These are phyloP conservation scores for Hypanus sabinus DNA, from an alignment of 2,113 vertebrate species.

Conservation along the genomic window DNA sequence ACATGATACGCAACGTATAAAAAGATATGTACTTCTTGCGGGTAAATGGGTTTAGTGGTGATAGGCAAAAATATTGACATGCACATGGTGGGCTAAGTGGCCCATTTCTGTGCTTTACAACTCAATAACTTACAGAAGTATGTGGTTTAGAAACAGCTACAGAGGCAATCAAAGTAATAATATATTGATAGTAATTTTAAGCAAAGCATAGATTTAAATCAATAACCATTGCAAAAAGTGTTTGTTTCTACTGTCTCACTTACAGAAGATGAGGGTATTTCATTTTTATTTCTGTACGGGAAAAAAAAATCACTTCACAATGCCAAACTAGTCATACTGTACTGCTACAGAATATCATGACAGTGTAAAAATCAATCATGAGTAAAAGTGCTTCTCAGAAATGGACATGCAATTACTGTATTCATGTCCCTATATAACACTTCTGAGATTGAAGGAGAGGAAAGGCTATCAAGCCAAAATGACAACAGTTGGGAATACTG, in stretches of 20 bases:
- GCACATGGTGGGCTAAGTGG: too few species aligned
- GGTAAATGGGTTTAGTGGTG: too few species aligned
- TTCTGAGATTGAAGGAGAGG: background rate
- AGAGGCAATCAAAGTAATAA: background rate
- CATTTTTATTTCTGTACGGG: background rate
- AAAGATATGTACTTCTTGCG: too few species aligned
- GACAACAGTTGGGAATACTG: background rate
- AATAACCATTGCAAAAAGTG: background rate
- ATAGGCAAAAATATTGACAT: too few species aligned
- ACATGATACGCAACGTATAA: too few species aligned
- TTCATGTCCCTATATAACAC: background rate
- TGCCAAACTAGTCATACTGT: background rate
- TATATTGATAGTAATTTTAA: background rate
- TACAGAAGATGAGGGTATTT: background rate
- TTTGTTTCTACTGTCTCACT: background rate
- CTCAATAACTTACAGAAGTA: background rate
- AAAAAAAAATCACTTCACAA: conserved; percentile 34
- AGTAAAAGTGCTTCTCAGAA: conserved; percentile 27
- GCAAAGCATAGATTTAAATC: background rate
- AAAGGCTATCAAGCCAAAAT: background rate
- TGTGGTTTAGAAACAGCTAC: background rate
- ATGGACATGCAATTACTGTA: conserved; percentile 15
- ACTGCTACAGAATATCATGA: conserved; percentile 8
- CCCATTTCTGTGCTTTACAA: too few species aligned
- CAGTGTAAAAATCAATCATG: conserved; percentile 25